These are phyloP conservation scores for Penaeus indicus DNA, from an alignment of 1,140 invertebrate genomes.

Conservation along the genomic window DNA sequence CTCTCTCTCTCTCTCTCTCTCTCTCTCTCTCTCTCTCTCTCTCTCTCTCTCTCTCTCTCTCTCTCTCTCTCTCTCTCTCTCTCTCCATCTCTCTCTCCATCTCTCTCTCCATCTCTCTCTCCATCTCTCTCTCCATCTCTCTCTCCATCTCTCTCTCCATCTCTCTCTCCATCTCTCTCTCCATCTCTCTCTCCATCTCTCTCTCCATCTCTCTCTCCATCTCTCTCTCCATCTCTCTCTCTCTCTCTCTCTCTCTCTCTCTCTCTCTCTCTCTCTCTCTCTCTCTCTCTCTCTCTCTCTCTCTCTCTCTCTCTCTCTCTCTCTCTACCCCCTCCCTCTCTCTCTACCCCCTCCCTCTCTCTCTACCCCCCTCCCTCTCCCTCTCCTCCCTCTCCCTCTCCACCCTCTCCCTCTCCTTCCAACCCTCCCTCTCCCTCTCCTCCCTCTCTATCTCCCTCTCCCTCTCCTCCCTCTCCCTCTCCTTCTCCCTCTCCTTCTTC, in stretches of 20 bases:
- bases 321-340: neutral
- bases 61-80: constrained; percentile 15
- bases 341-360: too few species aligned
- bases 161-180: neutral
- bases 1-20: neutral
- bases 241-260: neutral
- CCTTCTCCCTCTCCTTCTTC: neutral
- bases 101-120: neutral
- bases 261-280: neutral
- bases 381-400: neutral
- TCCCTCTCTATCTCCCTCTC: neutral
- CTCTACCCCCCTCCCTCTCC: neutral
- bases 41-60: constrained; percentile 16
- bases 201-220: neutral
- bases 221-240: neutral
- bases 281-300: neutral
- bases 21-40: neutral
- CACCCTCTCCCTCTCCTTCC: too few species aligned
- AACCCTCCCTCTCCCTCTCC: neutral
- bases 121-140: neutral
- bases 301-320: neutral
- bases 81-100: neutral
- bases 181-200: neutral
- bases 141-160: neutral
- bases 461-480: neutral